Evolutionary conservation across 2,113 vertebrate genomes (phyloP).

Genomic region (Sinocyclocheilus anshuiensis): DNA sequence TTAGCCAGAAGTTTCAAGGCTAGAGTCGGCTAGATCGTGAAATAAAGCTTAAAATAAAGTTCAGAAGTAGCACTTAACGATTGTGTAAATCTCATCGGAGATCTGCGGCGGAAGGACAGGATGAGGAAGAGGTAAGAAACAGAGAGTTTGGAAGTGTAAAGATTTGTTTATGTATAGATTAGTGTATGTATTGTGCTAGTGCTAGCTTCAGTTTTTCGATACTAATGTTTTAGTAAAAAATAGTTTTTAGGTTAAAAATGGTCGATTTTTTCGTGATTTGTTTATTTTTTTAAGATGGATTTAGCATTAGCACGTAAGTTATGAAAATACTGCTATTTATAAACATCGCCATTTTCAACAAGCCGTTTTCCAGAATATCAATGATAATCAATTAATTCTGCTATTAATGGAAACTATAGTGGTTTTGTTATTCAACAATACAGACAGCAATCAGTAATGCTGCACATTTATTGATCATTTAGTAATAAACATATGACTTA

Average conservation of each 20-base stretch:
- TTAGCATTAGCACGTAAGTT: background rate
- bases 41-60: background rate
- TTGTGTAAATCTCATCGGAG: background rate
- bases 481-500: background rate
- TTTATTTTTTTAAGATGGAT: background rate
- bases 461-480: background rate
- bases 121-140: slow-evolving; percentile 54
- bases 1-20: background rate
- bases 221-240: background rate
- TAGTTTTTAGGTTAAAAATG: background rate
- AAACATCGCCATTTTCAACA: too few relatives aligned
- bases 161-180: background rate
- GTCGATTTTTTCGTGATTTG: background rate
- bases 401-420: background rate
- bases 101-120: background rate
- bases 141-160: background rate
- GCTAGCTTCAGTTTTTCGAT: too few relatives aligned
- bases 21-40: background rate
- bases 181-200: background rate
- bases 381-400: background rate
- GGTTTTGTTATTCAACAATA: background rate
- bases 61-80: background rate
- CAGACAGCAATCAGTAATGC: background rate
- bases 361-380: background rate
- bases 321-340: background rate